Evolutionary conservation across 2,888 invertebrate species (phyloP), one percentile per base, ranked within the genome.

Genomic region (Abrostola triplasia): DNA sequence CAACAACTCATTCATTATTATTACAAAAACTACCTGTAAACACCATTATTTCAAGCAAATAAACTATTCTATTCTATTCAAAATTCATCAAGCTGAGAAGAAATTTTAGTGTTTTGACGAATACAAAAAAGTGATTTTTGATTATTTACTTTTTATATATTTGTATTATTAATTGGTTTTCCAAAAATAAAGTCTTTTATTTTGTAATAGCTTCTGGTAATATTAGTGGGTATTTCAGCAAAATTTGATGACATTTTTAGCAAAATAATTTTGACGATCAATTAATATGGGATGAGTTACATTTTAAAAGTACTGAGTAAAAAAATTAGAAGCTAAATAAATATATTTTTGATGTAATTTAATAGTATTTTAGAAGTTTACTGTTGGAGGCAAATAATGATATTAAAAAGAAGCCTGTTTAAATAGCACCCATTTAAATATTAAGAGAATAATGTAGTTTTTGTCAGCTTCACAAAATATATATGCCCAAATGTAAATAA

Each of bases 401-500:
- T n/a, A n/a, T n/a, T n/a, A n/a, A n/a, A n/a, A n/a, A n/a, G n/a
- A n/a, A n/a, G n/a, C n/a, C n/a, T n/a, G n/a, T n/a, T n/a, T n/a
- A n/a, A n/a, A n/a, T n/a, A n/a, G n/a, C n/a, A n/a, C n/a, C n/a
- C n/a, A n/a, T n/a, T n/a, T n/a, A n/a, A n/a, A n/a, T n/a, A n/a
- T n/a, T n/a, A n/a, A n/a, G n/a, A n/a, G n/a, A n/a, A n/a, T n/a
- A n/a, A n/a, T n/a, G n/a, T n/a, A n/a, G n/a, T n/a, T n/a, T n/a
- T n/a, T n/a, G 37, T 38, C 36, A 37, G n/a, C 48, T 52, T 40
- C 52, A 59, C 51, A 54, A 58, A 44, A 41, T 59, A 55, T 73
- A 52, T 51, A 37, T 40, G 38, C 13, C 41, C 38, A 40, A 36
- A 66, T 47, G 44, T 52, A 72, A 71, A 72, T 72, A 59, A 72